A percentile compares a stretch with the other conserved stretches of the same genome.
Conservation (phyloP, 2,797 vertebrate species). For the Danio jaintianensis region DNA sequence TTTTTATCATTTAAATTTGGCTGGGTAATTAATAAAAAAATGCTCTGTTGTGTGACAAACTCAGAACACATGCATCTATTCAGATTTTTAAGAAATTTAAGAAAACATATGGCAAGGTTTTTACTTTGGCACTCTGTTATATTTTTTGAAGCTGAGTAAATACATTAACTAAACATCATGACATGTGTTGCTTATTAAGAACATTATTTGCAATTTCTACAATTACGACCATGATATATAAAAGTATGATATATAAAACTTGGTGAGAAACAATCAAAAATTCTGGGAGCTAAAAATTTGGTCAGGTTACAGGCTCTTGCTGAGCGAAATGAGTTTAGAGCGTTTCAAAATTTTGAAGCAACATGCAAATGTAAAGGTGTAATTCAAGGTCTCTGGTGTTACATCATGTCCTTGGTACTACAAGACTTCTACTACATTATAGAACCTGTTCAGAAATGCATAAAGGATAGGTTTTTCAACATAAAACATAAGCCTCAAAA, state of each 20-base stretch:
- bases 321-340: constrained; percentile 19
- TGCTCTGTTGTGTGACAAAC: too few relatives aligned
- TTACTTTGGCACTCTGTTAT: too few relatives aligned
- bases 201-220: not conserved
- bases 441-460: constrained; percentile 23
- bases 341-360: not conserved
- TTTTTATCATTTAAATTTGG: too few relatives aligned
- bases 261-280: not conserved
- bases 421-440: constrained; percentile 19
- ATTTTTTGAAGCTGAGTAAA: too few relatives aligned
- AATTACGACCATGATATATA: not conserved
- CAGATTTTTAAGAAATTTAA: too few relatives aligned
- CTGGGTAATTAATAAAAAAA: too few relatives aligned
- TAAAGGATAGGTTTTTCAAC: constrained; percentile 6
- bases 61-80: too few relatives aligned
- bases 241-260: not conserved
- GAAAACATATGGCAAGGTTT: too few relatives aligned
- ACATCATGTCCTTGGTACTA: constrained; percentile 27
- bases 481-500: constrained; percentile 3
- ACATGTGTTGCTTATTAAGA: not conserved
- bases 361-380: constrained; percentile 28
- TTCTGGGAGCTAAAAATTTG: not conserved
- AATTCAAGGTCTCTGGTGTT: constrained; percentile 23
- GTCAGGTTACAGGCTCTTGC: not conserved
- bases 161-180: not conserved